Evolutionary conservation across 2,888 invertebrate species (phyloP).

Genomic region (Trilocha varians): DNA sequence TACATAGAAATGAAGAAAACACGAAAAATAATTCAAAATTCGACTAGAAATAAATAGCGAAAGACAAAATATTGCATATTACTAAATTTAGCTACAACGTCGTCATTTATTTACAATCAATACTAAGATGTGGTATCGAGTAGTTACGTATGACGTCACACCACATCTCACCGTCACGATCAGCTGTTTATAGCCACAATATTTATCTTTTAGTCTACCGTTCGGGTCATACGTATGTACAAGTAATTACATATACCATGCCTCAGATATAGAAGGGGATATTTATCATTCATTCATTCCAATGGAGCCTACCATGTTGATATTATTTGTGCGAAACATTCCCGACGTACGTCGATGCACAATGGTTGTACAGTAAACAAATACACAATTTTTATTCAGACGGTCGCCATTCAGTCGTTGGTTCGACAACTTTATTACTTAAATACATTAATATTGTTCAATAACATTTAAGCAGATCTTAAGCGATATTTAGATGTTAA

Average conservation of each 20-base stretch:
- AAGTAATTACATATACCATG: constrained; percentile 58
- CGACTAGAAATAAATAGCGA: constrained; percentile 27
- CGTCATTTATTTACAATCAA: constrained; percentile 61
- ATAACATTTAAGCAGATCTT: constrained; percentile 7
- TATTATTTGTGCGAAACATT: constrained; percentile 54
- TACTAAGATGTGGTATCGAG: constrained; percentile 47
- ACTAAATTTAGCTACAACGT: constrained; percentile 29
- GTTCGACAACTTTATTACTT: background rate
- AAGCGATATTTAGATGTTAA: background rate
- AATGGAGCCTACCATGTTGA: constrained; percentile 57
- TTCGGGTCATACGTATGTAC: constrained; percentile 69
- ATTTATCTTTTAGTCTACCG: constrained; percentile 53
- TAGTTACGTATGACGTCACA: constrained; percentile 57
- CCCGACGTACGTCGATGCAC: constrained; percentile 15
- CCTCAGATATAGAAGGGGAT: constrained; percentile 57
- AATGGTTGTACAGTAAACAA: constrained; percentile 17
- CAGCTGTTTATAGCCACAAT: constrained; percentile 45
- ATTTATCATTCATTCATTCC: constrained; percentile 30
- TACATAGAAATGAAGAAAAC: constrained; percentile 9
- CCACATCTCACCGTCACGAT: constrained; percentile 33
- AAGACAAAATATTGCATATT: constrained; percentile 23
- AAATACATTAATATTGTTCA: constrained; percentile 6
- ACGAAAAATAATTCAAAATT: constrained; percentile 25
- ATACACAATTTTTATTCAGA: constrained; percentile 5
- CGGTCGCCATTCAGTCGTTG: background rate